phyloP scores from a whole-genome alignment of 2,888 invertebrate genomes.

The Heliconius cydno region DNA sequence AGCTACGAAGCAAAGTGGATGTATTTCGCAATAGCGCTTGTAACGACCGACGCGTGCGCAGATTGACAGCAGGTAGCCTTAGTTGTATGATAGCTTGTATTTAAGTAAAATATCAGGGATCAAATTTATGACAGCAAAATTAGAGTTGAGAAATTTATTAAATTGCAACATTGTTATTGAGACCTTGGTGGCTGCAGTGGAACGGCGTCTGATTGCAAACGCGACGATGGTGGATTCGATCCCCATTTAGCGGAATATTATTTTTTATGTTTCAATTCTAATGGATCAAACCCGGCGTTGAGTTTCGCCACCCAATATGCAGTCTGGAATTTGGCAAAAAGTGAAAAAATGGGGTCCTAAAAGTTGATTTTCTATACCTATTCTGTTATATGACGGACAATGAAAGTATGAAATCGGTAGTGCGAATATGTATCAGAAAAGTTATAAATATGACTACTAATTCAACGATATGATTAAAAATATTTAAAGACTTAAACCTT shows the following conservation, averaged over 20 bases:
- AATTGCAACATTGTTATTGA: constrained; percentile 3
- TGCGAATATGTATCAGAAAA: neutral
- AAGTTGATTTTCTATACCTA: too few relatives aligned
- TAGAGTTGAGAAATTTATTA: constrained; percentile 35
- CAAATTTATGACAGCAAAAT: constrained; percentile 36
- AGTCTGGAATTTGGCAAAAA: too few relatives aligned
- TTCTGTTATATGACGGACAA: too few relatives aligned
- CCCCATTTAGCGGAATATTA: too few relatives aligned
- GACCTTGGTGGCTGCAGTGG: too few relatives aligned
- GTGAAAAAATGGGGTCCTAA: too few relatives aligned
- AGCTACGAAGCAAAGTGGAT: constrained; percentile 51
- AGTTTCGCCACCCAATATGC: too few relatives aligned
- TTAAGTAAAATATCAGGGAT: constrained; percentile 56
- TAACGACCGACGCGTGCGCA: constrained; percentile 54
- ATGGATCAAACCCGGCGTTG: too few relatives aligned
- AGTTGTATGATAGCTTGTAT: constrained; percentile 54
- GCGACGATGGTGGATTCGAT: too few relatives aligned
- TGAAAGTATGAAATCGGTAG: neutral
- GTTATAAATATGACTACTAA: neutral
- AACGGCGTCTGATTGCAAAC: too few relatives aligned
- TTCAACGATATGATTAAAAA: neutral
- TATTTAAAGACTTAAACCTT: neutral
- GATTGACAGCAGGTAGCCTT: constrained; percentile 55
- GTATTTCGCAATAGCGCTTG: constrained; percentile 52
- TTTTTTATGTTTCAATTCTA: too few relatives aligned